Conservation (phyloP, 2,797 vertebrate species). For the Coregonus suidteri region DNA sequence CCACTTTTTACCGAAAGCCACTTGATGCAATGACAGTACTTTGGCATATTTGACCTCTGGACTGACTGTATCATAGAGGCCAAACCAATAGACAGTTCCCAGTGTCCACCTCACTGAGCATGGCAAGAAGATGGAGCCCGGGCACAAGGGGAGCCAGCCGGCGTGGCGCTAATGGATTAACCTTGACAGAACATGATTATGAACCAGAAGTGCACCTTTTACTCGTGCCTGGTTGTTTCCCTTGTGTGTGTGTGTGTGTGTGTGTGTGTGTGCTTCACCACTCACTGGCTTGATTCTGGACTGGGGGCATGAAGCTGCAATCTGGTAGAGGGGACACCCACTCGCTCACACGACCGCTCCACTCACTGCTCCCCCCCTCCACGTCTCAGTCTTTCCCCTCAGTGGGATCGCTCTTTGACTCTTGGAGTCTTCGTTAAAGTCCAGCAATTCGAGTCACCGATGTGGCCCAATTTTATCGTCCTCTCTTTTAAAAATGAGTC, state of each 20-base stretch:
- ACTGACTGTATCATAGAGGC: neutral
- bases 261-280: slow-evolving; percentile 46
- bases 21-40: neutral
- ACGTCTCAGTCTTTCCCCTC: slow-evolving; percentile 1
- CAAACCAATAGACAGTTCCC: slow-evolving; percentile 1
- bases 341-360: slow-evolving; percentile 1
- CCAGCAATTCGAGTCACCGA: neutral
- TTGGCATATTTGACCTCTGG: neutral
- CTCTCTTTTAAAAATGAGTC: neutral
- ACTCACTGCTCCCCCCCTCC: neutral
- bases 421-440: neutral
- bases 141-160: slow-evolving; percentile 18
- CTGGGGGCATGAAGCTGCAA: slow-evolving; percentile 58
- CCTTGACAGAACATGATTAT: slow-evolving; percentile 43
- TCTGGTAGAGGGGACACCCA: slow-evolving; percentile 34
- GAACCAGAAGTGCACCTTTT: slow-evolving; percentile 50
- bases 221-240: slow-evolving; percentile 37
- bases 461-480: neutral
- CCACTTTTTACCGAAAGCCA: neutral
- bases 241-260: neutral
- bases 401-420: neutral
- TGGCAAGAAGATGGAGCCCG: neutral
- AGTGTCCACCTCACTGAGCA: slow-evolving; percentile 3
- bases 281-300: slow-evolving; percentile 57
- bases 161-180: slow-evolving; percentile 36